Evolutionary conservation across 2,888 invertebrate species (phyloP).

Genomic region (Stratiomys singularior): DNA sequence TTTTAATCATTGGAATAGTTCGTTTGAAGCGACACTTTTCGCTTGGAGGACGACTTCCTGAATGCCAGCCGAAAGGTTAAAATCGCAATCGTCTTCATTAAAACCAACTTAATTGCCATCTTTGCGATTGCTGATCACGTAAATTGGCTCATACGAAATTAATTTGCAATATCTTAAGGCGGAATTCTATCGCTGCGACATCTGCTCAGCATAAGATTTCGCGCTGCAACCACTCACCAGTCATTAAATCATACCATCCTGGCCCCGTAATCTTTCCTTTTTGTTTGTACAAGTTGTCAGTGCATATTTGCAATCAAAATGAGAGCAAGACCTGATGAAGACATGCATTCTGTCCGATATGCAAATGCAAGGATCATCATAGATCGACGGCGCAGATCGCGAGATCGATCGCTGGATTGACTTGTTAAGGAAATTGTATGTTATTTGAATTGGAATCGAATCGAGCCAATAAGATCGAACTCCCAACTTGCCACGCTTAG

Average conservation of each 20-base stretch:
- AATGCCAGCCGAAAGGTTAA: too few relatives aligned
- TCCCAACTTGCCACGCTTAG: too few relatives aligned
- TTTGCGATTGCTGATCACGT: not conserved
- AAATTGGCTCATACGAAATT: conserved; percentile 21
- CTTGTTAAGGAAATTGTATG: too few relatives aligned
- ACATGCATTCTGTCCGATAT: conserved; percentile 36
- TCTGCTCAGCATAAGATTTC: conserved; percentile 3
- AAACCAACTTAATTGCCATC: not conserved
- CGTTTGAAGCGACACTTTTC: too few relatives aligned
- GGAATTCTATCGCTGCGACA: not conserved
- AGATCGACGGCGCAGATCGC: not conserved
- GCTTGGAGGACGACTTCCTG: too few relatives aligned
- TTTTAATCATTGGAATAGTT: too few relatives aligned
- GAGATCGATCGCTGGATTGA: not conserved
- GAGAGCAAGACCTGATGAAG: conserved; percentile 26
- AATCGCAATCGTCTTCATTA: too few relatives aligned
- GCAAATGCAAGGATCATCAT: conserved; percentile 30
- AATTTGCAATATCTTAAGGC: not conserved
- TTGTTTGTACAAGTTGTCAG: not conserved
- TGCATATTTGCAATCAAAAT: conserved; percentile 15
- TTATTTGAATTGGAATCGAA: too few relatives aligned
- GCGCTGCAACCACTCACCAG: not conserved
- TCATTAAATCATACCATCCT: conserved; percentile 28
- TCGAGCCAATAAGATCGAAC: too few relatives aligned
- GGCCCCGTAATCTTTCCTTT: not conserved